Evolutionary conservation across 1,140 invertebrate species (phyloP).

Genomic region (Papilio glaucus): DNA sequence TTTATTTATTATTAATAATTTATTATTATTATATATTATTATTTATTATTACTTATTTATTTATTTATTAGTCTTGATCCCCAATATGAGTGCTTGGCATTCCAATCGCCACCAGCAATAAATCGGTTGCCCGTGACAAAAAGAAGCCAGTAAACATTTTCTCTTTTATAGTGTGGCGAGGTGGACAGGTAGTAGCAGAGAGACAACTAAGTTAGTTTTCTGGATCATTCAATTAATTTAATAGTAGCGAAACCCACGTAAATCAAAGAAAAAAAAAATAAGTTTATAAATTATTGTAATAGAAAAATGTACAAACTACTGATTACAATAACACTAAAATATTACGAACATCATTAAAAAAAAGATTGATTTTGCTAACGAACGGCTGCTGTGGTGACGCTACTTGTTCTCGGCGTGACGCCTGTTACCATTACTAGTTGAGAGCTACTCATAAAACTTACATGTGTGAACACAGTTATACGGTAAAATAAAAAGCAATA

Average conservation of each 20-base stretch:
- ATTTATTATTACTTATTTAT: too few relatives aligned
- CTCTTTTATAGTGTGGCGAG: slow-evolving; percentile 43
- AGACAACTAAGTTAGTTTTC: slow-evolving; percentile 22
- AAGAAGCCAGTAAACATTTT: slow-evolving; percentile 38
- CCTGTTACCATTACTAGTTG: neutral
- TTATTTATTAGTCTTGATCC: slow-evolving; percentile 62
- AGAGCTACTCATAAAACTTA: slow-evolving; percentile 18
- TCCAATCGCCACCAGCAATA: slow-evolving; percentile 64
- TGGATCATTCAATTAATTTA: too few relatives aligned
- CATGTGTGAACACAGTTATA: slow-evolving; percentile 18
- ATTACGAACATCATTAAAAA: neutral
- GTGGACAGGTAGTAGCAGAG: slow-evolving; percentile 46
- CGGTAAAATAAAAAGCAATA: neutral
- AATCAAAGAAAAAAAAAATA: too few relatives aligned
- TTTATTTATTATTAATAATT: too few relatives aligned
- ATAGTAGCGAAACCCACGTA: too few relatives aligned
- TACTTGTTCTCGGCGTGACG: neutral
- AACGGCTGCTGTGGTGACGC: neutral
- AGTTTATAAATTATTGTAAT: too few relatives aligned
- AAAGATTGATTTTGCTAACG: neutral
- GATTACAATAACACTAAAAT: neutral
- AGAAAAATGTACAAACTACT: too few relatives aligned
- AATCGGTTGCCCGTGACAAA: slow-evolving; percentile 34
- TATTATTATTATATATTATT: too few relatives aligned
- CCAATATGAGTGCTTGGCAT: slow-evolving; percentile 73